phyloP scores from a whole-genome alignment of 2,888 invertebrate genomes.

The Ornithoptera priamus region DNA sequence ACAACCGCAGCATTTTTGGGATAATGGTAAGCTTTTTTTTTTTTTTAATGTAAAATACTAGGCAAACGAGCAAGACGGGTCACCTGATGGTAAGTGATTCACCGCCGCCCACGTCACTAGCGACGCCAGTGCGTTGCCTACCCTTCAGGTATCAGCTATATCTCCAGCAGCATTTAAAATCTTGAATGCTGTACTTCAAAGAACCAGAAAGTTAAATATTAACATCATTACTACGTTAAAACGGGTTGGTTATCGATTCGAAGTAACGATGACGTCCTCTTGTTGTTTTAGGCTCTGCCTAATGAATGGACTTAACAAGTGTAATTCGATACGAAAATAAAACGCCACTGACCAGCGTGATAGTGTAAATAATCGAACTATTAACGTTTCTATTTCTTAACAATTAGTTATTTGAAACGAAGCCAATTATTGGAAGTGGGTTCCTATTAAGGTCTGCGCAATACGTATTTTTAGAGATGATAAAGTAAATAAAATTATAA shows the following conservation, averaged over 20 bases:
- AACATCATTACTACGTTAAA: not conserved
- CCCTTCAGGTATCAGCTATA: too few species aligned
- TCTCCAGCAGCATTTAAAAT: too few species aligned
- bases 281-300: not conserved
- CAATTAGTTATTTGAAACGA: not conserved
- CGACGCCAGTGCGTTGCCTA: too few species aligned
- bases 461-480: not conserved
- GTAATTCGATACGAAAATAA: conserved; percentile 12
- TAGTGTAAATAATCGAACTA: conserved; percentile 3
- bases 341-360: not conserved
- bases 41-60: too few species aligned
- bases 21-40: too few species aligned
- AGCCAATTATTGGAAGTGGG: not conserved
- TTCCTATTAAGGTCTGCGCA: not conserved
- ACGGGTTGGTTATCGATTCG: not conserved
- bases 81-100: too few species aligned
- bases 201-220: not conserved
- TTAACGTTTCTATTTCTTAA: conserved; percentile 7
- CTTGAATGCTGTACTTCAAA: too few species aligned
- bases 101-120: too few species aligned
- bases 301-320: conserved; percentile 6
- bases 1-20: too few species aligned
- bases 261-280: conserved; percentile 3
- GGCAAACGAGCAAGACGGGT: too few species aligned
- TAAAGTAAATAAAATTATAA: too few species aligned